Evolutionary conservation across 2,797 vertebrate genomes (phyloP), one percentile per base, ranked within the genome.

Genomic region (Siniperca scherzeri): DNA sequence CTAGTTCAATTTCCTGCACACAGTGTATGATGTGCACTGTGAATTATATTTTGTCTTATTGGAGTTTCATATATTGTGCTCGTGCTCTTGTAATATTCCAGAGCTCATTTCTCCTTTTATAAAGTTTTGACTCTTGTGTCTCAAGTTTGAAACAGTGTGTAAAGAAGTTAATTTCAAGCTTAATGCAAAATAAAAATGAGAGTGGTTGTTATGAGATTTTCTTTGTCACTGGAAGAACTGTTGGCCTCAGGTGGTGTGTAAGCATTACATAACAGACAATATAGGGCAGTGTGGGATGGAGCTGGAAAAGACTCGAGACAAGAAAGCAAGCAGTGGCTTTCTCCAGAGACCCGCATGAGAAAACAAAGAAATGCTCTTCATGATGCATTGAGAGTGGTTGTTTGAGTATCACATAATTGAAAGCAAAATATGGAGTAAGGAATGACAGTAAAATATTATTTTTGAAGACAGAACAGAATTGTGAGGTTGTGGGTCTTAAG

Each of bases 271-370:
- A 93, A 95, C 78, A 66, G 42, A 81, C 60, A 84, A 92, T 89
- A 78, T 84, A 89, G 85, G 81, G 38, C 86, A 86, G 87, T 87
- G 89, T 93, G 89, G 91, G 90, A 86, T 73, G 89, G 55, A 86
- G 82, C 74, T 87, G 74, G 75, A 88, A 86, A 80, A 86, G 61
- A 87, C 82, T 82, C 10, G 27, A 90, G 71, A 87, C 80, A 74
- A 85, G 82, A 87, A 82, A 87, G 81, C 72, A 75, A 84, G 77
- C 82, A 7, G 57, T 64, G 70, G 61, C 80, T 90, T 87, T 72
- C 92, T 91, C 83, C 71, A 33, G 84, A 88, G 90, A 90, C 76
- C 19, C 7, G 13, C 65, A 81, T 38, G n/a, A 74, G 81, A 79
- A 82, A 87, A 92, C 77, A 83, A 59, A 81, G 78, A 85, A 84